phyloP scores from a whole-genome alignment of 2,113 vertebrate species.

The Formicarius rufipectus region DNA sequence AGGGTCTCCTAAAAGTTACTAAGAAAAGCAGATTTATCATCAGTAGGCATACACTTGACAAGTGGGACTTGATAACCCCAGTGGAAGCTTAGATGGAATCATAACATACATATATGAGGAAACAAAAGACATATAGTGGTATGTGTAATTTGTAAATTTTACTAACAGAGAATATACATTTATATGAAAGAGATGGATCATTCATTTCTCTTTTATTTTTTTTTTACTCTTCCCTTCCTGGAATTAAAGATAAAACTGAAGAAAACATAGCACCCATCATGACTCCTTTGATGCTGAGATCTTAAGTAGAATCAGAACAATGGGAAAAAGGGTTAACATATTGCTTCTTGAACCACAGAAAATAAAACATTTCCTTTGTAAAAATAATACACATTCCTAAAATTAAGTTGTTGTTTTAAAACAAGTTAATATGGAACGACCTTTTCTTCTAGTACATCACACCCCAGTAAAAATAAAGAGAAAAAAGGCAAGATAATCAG shows the following conservation, averaged over 20 bases:
- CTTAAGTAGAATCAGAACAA: neutral
- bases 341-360: neutral
- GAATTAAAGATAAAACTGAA: neutral
- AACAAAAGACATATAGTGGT: neutral
- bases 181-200: neutral
- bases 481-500: neutral
- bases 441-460: neutral
- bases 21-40: neutral
- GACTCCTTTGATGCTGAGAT: neutral
- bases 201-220: neutral
- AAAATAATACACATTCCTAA: neutral
- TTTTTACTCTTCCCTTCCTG: neutral
- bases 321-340: neutral
- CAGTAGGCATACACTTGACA: neutral
- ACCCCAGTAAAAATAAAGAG: neutral
- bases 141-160: neutral
- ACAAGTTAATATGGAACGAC: neutral
- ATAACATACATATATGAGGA: neutral
- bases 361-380: neutral
- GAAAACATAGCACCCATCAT: neutral
- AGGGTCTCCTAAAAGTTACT: neutral
- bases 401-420: neutral
- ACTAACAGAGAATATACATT: neutral
- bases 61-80: neutral
- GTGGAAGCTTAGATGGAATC: neutral